Evolutionary conservation across 2,113 vertebrate genomes (phyloP).

Genomic region (Rhegmatorhina hoffmannsi): DNA sequence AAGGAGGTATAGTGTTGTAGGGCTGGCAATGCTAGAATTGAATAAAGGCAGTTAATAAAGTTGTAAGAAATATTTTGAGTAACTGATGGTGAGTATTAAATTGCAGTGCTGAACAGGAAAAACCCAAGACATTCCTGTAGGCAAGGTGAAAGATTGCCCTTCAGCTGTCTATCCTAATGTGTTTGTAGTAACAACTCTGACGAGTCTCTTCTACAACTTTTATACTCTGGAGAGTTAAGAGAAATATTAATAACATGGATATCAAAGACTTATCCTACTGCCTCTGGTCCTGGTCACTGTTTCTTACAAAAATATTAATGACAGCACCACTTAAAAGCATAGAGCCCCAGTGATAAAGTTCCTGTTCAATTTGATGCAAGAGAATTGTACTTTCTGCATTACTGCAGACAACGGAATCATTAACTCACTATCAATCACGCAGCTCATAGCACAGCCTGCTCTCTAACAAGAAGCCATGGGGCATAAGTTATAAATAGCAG

Average conservation of each 20-base stretch:
- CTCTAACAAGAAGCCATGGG: constrained; percentile 31
- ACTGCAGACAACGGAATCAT: constrained; percentile 59
- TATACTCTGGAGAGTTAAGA: background rate
- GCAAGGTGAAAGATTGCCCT: background rate
- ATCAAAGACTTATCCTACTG: background rate
- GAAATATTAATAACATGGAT: background rate
- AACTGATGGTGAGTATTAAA: background rate
- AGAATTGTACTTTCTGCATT: constrained; percentile 48
- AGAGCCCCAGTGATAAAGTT: background rate
- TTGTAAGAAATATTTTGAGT: background rate
- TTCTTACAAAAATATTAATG: background rate
- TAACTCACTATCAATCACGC: constrained; percentile 13
- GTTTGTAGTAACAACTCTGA: background rate
- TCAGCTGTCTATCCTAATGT: background rate
- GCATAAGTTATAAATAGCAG: constrained; percentile 49
- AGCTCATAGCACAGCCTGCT: background rate
- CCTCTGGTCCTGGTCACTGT: rapidly evolving
- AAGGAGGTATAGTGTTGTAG: background rate
- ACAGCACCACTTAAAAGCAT: constrained; percentile 30
- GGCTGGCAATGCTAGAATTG: background rate
- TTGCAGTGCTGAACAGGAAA: background rate
- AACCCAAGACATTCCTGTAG: rapidly evolving
- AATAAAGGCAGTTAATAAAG: background rate
- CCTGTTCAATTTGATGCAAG: background rate
- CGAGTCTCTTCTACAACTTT: background rate